phyloP scores from a whole-genome alignment of 2,797 vertebrate genomes.

The Cyclura pinguis region DNA sequence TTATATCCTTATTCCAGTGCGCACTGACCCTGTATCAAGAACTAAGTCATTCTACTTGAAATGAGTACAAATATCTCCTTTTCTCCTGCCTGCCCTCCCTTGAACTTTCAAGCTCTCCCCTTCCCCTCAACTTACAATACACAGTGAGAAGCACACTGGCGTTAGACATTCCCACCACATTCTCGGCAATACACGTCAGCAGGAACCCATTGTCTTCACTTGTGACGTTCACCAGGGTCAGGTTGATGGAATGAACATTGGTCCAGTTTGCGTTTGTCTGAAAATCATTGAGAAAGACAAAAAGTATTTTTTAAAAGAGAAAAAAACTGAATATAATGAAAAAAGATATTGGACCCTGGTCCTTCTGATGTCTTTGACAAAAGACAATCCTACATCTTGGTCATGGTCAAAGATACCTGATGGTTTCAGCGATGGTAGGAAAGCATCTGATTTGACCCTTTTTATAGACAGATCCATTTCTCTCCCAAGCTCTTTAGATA shows the following conservation, averaged over 20 bases:
- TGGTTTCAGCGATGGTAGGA: not conserved
- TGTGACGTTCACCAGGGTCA: conserved; percentile 95
- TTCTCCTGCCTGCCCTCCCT: not conserved
- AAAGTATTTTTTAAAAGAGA: not conserved
- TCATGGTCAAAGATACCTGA: not conserved
- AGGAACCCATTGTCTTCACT: conserved; percentile 94
- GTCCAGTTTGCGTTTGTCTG: conserved; percentile 98
- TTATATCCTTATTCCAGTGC: not conserved
- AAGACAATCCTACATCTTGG: not conserved
- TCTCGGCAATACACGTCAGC: conserved; percentile 95
- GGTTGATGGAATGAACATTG: conserved; percentile 95
- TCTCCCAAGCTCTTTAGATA: too few species aligned
- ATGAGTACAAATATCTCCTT: not conserved
- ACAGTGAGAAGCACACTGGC: conserved; percentile 93
- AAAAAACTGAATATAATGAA: not conserved
- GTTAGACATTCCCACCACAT: conserved; percentile 97
- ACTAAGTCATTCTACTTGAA: not conserved
- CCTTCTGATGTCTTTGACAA: too few species aligned
- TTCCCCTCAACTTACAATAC: conserved; percentile 89
- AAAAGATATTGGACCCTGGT: not conserved
- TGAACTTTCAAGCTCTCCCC: not conserved
- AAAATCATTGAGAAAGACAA: conserved; percentile 50
- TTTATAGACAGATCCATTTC: not conserved
- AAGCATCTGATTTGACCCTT: not conserved
- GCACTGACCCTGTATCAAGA: not conserved